Conservation (phyloP, 2,888 invertebrate genomes). For the Ceraclea dissimilis region DNA sequence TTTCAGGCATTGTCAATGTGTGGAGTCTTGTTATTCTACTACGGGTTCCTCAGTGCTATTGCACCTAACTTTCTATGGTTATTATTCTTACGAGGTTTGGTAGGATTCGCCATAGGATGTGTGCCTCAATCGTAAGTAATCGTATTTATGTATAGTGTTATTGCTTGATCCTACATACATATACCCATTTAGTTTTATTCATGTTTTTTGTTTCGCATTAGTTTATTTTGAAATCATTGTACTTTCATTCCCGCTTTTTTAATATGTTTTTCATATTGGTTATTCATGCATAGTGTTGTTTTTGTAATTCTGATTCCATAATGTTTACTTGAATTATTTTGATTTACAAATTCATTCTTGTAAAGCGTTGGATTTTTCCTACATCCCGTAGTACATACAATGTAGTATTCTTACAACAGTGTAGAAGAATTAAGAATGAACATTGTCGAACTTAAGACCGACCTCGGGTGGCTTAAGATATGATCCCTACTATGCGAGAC, state of each 20-base stretch:
- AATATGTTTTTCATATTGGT: background rate
- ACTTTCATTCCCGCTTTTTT: background rate
- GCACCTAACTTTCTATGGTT: slow-evolving; percentile 90
- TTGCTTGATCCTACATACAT: background rate
- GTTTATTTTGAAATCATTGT: background rate
- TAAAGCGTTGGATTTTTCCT: no score
- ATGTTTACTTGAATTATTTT: background rate
- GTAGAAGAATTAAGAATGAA: no score
- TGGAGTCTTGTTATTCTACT: slow-evolving; percentile 84
- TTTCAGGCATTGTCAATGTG: slow-evolving; percentile 80
- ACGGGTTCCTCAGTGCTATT: slow-evolving; percentile 82
- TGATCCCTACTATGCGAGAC: no score
- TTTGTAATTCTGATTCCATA: background rate
- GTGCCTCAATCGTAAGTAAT: slow-evolving; percentile 90
- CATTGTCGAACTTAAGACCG: no score
- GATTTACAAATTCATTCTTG: no score
- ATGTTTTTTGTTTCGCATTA: background rate
- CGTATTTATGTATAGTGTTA: background rate
- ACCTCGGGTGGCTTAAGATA: no score
- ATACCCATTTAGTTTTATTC: background rate
- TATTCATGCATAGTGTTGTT: background rate
- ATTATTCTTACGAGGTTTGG: slow-evolving; percentile 80
- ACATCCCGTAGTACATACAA: no score
- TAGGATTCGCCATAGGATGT: slow-evolving; percentile 94
- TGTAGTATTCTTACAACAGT: no score